Evolutionary conservation across 2,797 vertebrate genomes (phyloP).

Genomic region (Dendrocincla tyrannina): DNA sequence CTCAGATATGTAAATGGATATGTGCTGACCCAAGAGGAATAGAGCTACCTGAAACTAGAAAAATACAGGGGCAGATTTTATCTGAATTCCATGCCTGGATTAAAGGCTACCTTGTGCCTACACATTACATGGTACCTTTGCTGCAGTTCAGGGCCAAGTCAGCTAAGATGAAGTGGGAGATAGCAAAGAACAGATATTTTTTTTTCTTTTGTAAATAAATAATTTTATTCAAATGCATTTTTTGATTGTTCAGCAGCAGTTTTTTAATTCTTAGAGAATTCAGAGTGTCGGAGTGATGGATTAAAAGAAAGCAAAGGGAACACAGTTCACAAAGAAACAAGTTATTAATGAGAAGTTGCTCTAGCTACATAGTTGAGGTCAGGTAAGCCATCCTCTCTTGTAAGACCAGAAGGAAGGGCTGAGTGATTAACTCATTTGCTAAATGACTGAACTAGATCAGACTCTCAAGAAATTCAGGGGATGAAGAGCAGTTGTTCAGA

Average conservation of each 20-base stretch:
- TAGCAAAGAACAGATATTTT: not conserved
- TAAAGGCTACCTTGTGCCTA: not conserved
- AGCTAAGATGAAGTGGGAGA: not conserved
- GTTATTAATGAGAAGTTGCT: conserved; percentile 14
- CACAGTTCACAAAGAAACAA: not conserved
- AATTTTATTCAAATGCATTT: not conserved
- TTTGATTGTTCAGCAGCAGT: not conserved
- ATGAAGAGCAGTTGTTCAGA: conserved; percentile 47
- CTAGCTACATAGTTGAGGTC: not conserved
- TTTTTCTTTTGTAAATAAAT: too few relatives aligned
- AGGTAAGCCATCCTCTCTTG: conserved; percentile 19
- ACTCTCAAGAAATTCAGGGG: conserved; percentile 64
- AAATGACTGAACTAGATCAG: conserved; percentile 57
- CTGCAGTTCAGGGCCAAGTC: not conserved
- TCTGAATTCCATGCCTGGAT: not conserved
- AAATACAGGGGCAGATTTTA: not conserved
- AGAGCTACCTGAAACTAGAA: not conserved
- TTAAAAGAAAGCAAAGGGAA: not conserved
- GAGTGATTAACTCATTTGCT: conserved; percentile 73
- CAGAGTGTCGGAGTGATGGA: not conserved
- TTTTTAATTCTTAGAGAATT: not conserved
- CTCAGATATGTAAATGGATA: not conserved
- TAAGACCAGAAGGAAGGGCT: conserved; percentile 61
- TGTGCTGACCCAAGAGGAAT: not conserved
- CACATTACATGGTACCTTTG: not conserved